Evolutionary conservation across 2,797 vertebrate genomes (phyloP).

Genomic region (Threskiornis aethiopicus): DNA sequence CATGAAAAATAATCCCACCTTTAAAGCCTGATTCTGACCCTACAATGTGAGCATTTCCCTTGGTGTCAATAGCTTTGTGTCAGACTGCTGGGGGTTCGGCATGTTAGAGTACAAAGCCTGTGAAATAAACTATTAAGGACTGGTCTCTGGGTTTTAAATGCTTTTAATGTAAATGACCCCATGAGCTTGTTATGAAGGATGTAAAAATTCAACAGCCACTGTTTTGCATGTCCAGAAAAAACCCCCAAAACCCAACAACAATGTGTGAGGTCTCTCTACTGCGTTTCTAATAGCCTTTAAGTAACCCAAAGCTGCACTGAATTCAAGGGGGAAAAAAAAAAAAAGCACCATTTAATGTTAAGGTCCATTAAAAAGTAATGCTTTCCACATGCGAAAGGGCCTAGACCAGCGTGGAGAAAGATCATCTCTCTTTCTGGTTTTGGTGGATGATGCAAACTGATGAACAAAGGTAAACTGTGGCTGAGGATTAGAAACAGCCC

Average conservation of each 20-base stretch:
- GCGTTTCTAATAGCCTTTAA: not conserved
- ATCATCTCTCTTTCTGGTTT: not conserved
- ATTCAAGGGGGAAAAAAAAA: not conserved
- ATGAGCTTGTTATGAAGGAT: not conserved
- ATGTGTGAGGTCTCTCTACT: not conserved
- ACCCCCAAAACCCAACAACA: not conserved
- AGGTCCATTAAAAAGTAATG: slow-evolving; percentile 7
- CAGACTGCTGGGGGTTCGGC: not conserved
- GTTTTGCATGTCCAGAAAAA: not conserved
- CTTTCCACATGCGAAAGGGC: not conserved
- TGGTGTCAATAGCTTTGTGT: not conserved
- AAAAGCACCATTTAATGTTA: not conserved
- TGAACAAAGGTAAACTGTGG: slow-evolving; percentile 17
- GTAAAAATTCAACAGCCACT: not conserved
- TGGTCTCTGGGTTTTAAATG: not conserved
- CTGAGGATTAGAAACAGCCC: not conserved
- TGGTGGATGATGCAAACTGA: not conserved
- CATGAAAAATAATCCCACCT: not conserved
- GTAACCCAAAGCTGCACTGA: not conserved
- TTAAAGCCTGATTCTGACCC: not conserved
- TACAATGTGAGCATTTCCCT: not conserved
- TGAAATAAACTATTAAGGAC: not conserved
- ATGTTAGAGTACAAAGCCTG: not conserved
- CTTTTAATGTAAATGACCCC: not conserved
- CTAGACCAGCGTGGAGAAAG: not conserved